Percentiles rank a stretch among this genome's conserved stretches.
Evolutionary conservation across 2,113 vertebrate species (phyloP).

Genomic region (Sturnus vulgaris): DNA sequence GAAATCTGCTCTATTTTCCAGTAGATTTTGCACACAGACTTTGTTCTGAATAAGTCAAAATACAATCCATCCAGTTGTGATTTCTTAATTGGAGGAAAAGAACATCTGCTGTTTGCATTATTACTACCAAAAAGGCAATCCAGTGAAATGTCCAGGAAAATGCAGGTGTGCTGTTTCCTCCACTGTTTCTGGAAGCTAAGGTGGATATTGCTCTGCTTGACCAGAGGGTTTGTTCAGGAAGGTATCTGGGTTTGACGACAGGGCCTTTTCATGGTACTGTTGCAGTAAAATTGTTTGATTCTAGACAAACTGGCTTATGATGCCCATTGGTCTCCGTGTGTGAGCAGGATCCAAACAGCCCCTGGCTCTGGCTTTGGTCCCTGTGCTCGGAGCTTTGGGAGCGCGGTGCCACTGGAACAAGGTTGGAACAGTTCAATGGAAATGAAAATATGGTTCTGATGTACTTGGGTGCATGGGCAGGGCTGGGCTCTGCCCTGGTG

Average conservation of each 20-base stretch:
- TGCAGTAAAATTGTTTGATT: not conserved
- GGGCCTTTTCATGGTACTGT: conserved; percentile 32
- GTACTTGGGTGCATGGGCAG: not conserved
- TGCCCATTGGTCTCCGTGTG: not conserved
- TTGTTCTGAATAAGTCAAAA: conserved; percentile 38
- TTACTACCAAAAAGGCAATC: conserved; percentile 64
- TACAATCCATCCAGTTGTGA: conserved; percentile 37
- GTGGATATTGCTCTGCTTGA: conserved; percentile 62
- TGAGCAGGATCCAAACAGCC: not conserved
- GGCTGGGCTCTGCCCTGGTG: conserved; percentile 40
- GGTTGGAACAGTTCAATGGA: conserved; percentile 14
- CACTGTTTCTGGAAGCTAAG: conserved; percentile 54
- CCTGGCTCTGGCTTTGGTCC: not conserved
- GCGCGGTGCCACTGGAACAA: not conserved
- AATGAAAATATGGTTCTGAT: not conserved
- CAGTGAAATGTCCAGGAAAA: conserved; percentile 2
- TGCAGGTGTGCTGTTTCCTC: conserved; percentile 31
- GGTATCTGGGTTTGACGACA: not conserved
- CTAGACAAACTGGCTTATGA: not conserved
- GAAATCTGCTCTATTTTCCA: conserved; percentile 25
- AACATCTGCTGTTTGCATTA: conserved; percentile 42
- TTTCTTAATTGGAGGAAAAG: conserved; percentile 38
- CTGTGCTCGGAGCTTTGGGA: not conserved
- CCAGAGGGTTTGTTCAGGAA: conserved; percentile 43
- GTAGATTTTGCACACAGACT: conserved; percentile 23